Conservation (phyloP, 1,140 invertebrate genomes). For the Apocrypta bakeri region DNA sequence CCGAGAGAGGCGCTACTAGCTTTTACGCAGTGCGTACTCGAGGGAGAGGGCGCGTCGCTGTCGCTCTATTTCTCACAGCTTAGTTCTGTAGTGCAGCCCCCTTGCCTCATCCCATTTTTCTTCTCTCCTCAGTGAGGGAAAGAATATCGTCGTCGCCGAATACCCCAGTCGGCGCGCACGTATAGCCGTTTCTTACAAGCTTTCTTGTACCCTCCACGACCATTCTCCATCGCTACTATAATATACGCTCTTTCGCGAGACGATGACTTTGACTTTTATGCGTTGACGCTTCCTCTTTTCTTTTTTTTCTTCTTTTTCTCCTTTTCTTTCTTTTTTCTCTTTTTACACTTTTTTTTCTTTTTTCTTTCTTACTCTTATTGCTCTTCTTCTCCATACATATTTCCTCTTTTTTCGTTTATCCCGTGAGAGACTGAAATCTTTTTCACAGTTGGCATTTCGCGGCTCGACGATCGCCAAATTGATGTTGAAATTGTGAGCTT, state of each 20-base stretch:
- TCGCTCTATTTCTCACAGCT: background rate
- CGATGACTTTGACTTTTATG: background rate
- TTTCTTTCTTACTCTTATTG: background rate
- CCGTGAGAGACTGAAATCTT: background rate
- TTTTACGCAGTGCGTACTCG: slow-evolving; percentile 61
- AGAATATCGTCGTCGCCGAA: background rate
- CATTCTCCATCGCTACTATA: background rate
- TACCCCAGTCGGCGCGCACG: background rate
- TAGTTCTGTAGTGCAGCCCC: no score
- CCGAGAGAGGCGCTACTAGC: background rate
- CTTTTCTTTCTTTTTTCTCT: background rate
- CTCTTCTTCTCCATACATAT: no score
- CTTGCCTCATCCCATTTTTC: background rate
- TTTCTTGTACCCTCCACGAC: background rate
- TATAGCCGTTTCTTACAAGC: background rate
- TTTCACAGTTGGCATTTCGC: background rate
- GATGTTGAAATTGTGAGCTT: background rate
- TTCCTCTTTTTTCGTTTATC: no score
- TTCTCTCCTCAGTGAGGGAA: background rate
- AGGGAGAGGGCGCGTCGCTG: background rate
- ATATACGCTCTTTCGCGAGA: no score
- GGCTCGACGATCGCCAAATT: background rate
- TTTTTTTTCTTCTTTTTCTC: background rate
- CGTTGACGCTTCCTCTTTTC: background rate
- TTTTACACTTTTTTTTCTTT: background rate